Conservation (phyloP, 2,797 vertebrate genomes). For the Bradypodion ventrale region DNA sequence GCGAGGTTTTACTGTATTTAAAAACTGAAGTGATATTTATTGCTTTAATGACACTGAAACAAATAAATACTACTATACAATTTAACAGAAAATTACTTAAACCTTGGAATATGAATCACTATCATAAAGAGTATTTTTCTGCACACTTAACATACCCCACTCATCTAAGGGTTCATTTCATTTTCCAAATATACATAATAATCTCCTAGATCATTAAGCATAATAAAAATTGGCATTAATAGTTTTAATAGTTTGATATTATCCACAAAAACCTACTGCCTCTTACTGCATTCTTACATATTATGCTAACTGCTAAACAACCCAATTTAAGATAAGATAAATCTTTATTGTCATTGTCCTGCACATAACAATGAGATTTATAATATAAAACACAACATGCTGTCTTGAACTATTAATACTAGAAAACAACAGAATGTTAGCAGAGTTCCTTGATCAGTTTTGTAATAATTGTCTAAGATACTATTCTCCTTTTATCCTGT, state of each 20-base stretch:
- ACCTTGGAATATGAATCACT: background rate
- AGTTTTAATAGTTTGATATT: slow-evolving; percentile 6
- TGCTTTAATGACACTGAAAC: background rate
- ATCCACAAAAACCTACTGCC: slow-evolving; percentile 8
- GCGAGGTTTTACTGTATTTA: too few relatives aligned
- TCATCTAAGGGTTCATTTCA: background rate
- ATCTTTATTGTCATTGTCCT: too few relatives aligned
- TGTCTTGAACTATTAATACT: background rate
- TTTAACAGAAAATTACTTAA: background rate
- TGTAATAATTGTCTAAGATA: slow-evolving; percentile 2
- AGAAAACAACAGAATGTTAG: background rate
- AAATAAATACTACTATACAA: background rate
- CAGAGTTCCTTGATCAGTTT: background rate
- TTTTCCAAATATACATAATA: background rate
- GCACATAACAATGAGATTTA: too few relatives aligned
- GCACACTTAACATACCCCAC: background rate
- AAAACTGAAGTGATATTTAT: background rate
- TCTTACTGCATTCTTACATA: slow-evolving; percentile 40
- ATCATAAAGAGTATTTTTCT: background rate
- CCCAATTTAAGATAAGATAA: too few relatives aligned
- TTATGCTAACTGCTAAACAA: slow-evolving; percentile 16
- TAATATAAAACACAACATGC: background rate
- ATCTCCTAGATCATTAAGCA: background rate
- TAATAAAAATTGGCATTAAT: background rate
- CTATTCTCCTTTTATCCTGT: background rate